Percentiles rank a stretch among this genome's conserved stretches.
Conservation (phyloP, 2,888 invertebrate genomes). For the Mesorhabditis spiculigera region DNA sequence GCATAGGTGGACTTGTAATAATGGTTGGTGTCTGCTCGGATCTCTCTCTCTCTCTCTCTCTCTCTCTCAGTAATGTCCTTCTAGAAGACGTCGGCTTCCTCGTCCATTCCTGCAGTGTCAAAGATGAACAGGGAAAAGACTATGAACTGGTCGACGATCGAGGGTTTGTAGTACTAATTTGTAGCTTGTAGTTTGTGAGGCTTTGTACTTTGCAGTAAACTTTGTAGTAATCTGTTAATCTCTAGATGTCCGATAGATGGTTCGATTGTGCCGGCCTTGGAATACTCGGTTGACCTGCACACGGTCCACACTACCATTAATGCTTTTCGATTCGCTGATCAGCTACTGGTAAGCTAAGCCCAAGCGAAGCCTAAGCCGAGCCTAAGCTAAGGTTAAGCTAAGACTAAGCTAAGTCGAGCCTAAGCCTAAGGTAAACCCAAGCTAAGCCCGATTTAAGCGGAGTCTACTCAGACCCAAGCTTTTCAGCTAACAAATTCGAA, state of each 20-base stretch:
- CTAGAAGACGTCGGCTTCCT: slow-evolving; percentile 48
- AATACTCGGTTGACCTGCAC: slow-evolving; percentile 41
- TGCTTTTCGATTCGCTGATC: slow-evolving; percentile 56
- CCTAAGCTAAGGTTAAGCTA: too few relatives aligned
- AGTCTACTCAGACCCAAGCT: neutral
- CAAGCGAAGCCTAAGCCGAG: too few relatives aligned
- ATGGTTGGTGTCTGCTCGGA: slow-evolving; percentile 19
- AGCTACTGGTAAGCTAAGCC: slow-evolving; percentile 23
- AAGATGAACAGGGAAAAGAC: slow-evolving; percentile 50
- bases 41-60: too few relatives aligned
- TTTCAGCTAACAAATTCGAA: neutral
- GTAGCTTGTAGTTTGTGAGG: too few relatives aligned
- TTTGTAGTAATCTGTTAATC: slow-evolving; percentile 5
- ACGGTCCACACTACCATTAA: slow-evolving; percentile 38
- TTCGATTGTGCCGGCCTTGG: slow-evolving; percentile 39
- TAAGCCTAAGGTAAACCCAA: too few relatives aligned
- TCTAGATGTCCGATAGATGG: slow-evolving; percentile 50
- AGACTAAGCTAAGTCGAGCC: too few relatives aligned
- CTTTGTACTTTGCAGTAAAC: neutral
- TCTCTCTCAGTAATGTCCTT: neutral
- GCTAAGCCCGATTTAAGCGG: too few relatives aligned
- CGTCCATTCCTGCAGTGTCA: slow-evolving; percentile 54
- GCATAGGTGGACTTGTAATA: slow-evolving; percentile 54
- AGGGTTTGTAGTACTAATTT: slow-evolving; percentile 26
- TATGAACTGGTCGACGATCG: slow-evolving; percentile 52